Conservation (phyloP, 2,797 vertebrate species). For the Lagodon rhomboides region DNA sequence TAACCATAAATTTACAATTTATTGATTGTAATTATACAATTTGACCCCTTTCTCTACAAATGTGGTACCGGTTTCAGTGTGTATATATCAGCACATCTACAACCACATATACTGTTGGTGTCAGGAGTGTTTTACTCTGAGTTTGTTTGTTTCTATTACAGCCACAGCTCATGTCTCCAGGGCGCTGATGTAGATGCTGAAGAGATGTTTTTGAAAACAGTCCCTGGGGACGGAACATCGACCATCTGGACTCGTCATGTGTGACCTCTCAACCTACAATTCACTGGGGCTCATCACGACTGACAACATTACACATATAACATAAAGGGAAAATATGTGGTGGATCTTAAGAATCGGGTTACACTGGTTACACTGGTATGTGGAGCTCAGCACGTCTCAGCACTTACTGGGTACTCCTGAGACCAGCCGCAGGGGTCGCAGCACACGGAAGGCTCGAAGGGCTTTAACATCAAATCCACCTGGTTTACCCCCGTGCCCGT, state of each 20-base stretch:
- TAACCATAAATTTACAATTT: too few relatives aligned
- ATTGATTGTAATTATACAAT: too few relatives aligned
- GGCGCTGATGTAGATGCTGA: constrained; percentile 59
- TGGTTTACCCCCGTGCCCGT: constrained; percentile 93
- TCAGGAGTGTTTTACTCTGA: constrained; percentile 41
- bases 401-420: constrained; percentile 99
- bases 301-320: not conserved
- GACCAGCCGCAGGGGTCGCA: constrained; percentile 98
- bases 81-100: not conserved
- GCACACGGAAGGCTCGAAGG: constrained; percentile 98
- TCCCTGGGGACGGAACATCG: constrained; percentile 60
- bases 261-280: constrained; percentile 29
- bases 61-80: not conserved
- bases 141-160: constrained; percentile 33
- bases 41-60: not conserved
- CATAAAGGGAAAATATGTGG: not conserved
- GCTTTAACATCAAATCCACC: constrained; percentile 99
- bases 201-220: constrained; percentile 59
- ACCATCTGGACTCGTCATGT: constrained; percentile 66
- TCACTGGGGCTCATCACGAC: not conserved
- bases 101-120: constrained; percentile 14
- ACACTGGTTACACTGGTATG: not conserved
- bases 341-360: not conserved
- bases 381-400: not conserved
- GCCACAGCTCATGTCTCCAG: constrained; percentile 47